These are phyloP conservation scores for Agonopterix arenella DNA, from an alignment of 2,888 invertebrate species.

Conservation along the genomic window DNA sequence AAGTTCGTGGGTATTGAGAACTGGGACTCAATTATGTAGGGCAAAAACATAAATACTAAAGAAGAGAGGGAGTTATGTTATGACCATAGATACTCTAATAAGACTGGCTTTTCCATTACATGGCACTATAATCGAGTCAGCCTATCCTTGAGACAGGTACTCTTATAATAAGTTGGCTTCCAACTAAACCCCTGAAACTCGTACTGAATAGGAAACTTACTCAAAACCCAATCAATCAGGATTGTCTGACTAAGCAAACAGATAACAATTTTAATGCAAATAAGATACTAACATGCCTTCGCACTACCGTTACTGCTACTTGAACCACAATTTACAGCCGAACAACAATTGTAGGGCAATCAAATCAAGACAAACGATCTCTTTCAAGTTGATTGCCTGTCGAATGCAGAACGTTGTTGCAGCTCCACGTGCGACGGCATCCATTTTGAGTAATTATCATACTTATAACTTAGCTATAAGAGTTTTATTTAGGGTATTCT, in stretches of 20 bases:
- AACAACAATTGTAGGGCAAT: constrained; percentile 38
- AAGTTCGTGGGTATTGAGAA: too few relatives aligned
- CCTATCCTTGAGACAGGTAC: too few relatives aligned
- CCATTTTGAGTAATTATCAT: too few relatives aligned
- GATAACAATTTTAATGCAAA: constrained; percentile 20
- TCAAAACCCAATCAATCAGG: not conserved
- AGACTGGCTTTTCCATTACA: too few relatives aligned
- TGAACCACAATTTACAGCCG: constrained; percentile 22
- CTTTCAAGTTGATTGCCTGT: constrained; percentile 44
- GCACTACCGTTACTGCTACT: constrained; percentile 30
- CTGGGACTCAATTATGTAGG: too few relatives aligned
- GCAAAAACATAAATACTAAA: too few relatives aligned
- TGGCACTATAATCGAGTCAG: too few relatives aligned
- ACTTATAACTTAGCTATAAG: constrained; percentile 1
- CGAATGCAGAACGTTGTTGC: constrained; percentile 16
- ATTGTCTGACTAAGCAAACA: constrained; percentile 1
- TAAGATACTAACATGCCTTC: constrained; percentile 13
- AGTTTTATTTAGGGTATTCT: not conserved
- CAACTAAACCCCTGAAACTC: too few relatives aligned
- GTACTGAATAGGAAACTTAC: too few relatives aligned
- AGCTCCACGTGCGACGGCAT: not conserved
- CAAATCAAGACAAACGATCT: constrained; percentile 49
- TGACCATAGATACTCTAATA: too few relatives aligned
- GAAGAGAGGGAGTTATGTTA: too few relatives aligned
- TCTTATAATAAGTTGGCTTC: too few relatives aligned